Conservation (phyloP, 1,140 invertebrate genomes). For the Planococcus citri region DNA sequence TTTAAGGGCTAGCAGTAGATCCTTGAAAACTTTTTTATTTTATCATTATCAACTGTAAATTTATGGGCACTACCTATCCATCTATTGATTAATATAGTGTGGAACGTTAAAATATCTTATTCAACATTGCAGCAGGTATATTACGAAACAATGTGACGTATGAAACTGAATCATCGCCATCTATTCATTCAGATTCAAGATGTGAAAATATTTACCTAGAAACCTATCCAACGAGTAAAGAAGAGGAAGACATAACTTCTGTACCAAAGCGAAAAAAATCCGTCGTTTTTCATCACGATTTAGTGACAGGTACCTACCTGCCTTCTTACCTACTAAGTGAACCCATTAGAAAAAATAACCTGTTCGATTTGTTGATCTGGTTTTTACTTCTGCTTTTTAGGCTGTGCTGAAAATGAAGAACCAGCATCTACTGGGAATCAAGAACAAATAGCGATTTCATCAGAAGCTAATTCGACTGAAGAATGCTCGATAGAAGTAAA, state of each 20-base stretch:
- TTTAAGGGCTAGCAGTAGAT: no score
- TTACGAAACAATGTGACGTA: not conserved
- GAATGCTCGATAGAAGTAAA: not conserved
- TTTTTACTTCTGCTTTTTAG: no score
- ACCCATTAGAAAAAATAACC: no score
- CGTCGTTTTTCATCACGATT: conserved; percentile 22
- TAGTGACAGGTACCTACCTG: conserved; percentile 21
- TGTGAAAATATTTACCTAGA: not conserved
- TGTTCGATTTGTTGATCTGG: not conserved
- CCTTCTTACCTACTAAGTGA: no score
- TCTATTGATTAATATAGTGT: no score
- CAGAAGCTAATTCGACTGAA: not conserved
- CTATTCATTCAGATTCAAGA: not conserved
- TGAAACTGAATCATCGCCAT: not conserved
- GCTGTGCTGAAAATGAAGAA: not conserved
- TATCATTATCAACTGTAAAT: no score
- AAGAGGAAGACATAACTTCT: not conserved
- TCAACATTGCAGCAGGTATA: not conserved
- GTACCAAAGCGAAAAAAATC: conserved; percentile 21
- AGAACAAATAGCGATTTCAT: no score
- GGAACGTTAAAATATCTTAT: no score
- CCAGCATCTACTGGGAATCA: no score
- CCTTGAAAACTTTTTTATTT: no score
- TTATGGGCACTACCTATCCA: no score
- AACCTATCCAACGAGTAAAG: not conserved